Evolutionary conservation across 2,797 vertebrate genomes (phyloP), one percentile per base, ranked within the genome.

Genomic region (Cossypha dichroa): DNA sequence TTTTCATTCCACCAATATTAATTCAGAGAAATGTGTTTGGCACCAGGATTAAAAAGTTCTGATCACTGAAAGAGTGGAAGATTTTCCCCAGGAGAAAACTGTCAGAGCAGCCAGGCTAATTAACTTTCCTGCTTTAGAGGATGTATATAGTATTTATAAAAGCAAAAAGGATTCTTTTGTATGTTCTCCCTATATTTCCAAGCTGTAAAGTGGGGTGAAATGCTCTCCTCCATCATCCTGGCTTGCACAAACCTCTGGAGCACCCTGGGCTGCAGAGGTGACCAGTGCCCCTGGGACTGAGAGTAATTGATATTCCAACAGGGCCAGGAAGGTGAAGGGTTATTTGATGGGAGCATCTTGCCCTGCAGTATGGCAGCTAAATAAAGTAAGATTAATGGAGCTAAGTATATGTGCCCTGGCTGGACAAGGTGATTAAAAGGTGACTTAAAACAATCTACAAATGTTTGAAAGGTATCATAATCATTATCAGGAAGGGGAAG

Each of bases 1-100:
- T 82, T 95, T 95, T 91, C 82, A 91, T 93, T 90, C 85, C 69
- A 66, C 75, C 69, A 88, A 34, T 94, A 56, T 93, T 95, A 93
- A 90, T 91, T 91, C 76, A 86, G 51, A 86, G 62, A 91, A 94
- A 94, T 59, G 54, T 2, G 1, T 85, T 89, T 94, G 96, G 94
- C 88, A 87, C 22, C 60, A 58, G 77, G 60, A 95, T 92, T 69
- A 73, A 85, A 64, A 96, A 87, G 34, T 88, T 83, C 83, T 92
- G 93, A 94, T 82, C 54, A 43, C 10, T 79, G 73, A 90, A 93
- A 77, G 55, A 83, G 68, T 62, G 62, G 66, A 73, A 75, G 59
- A 54, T 67, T 62, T 72, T 84, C 41, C 87, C 76, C 70, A 31
- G 75, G 88, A 93, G 88, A 82, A 94, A 93, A 92, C 36, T 82